Evolutionary conservation across 64 coral and sea anemone genomes (phyloP), one percentile per base, ranked within the genome.

Genomic region (Montipora foliosa): DNA sequence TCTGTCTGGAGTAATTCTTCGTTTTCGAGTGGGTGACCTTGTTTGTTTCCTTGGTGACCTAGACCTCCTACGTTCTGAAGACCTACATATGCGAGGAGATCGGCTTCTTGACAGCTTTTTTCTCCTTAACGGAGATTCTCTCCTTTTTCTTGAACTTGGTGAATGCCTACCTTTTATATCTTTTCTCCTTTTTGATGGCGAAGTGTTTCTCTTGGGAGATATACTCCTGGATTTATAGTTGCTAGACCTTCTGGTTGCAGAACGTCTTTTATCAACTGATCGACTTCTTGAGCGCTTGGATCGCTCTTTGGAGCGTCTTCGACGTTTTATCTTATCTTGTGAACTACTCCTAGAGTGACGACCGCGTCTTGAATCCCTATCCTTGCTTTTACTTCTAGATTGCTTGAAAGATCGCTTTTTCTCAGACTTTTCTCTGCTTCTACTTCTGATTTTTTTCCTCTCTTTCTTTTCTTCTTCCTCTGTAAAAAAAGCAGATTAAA

Each of bases 301-400:
- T 71, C 22, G 8, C 64, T 70, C 82, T 3, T 11, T 72, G 11
- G 19, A 0, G 48, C 71, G 44, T 12, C n/a, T 86, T 49, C 19
- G 68, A 16, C 49, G 45, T 72, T 71, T 86, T 17, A 6, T 5
- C 21, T 72, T 72, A 24, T 86, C 82, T 17, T 22, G 62, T 49
- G 82, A 86, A 70, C 45, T 49, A 72, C 66, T 86, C 49, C 82
- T 86, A 51, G 61, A 50, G 47, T 11, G 66, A 51, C 9, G 44
- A 71, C 19, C 44, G 22, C 11, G 82, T 19, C 46, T 45, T 21
- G 44, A 71, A 72, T 12, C 45, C 67, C 66, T 86, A 9, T 16
- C 82, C 47, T 45, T 86, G 66, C 82, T 86, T 86, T 37, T 70
- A 86, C 82, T 86, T 10, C 66, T 71, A 5, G 82, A 86, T 20